These are phyloP conservation scores for Lophius americanus DNA, from an alignment of 2,797 vertebrate genomes.

Conservation along the genomic window DNA sequence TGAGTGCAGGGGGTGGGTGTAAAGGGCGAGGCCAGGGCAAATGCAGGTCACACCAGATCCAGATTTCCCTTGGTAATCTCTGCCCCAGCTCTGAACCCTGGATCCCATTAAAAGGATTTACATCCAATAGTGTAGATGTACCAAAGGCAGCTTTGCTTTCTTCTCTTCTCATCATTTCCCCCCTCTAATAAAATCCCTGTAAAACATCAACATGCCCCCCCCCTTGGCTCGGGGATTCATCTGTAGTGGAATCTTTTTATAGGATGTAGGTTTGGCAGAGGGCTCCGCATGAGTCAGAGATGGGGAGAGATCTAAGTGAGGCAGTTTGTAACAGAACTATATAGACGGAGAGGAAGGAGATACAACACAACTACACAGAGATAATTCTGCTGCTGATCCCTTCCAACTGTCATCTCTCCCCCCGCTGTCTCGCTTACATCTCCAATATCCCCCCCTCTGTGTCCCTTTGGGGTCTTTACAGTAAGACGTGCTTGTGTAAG, in stretches of 20 bases:
- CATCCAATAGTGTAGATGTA: conserved; percentile 84
- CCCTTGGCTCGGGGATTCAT: conserved; percentile 18
- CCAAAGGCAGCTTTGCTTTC: conserved; percentile 74
- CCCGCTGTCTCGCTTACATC: conserved; percentile 2
- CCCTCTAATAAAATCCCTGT: conserved; percentile 58
- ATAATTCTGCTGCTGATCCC: conserved; percentile 19
- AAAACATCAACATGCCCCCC: conserved; percentile 37
- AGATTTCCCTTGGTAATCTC: conserved; percentile 81
- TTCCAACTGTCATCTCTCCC: background rate
- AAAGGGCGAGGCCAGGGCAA: conserved; percentile 61
- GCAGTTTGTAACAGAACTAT: conserved; percentile 21
- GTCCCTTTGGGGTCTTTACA: conserved; percentile 14
- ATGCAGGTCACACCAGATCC: conserved; percentile 77
- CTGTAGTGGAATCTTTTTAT: conserved; percentile 56
- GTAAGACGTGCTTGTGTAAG: conserved; percentile 54
- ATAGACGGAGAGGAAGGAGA: conserved; percentile 2
- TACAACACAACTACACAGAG: background rate
- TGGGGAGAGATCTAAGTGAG: conserved; percentile 33
- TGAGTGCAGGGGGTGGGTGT: conserved; percentile 20
- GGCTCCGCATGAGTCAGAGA: conserved; percentile 31
- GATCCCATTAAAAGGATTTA: conserved; percentile 88
- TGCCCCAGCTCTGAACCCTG: conserved; percentile 82
- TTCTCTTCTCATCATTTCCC: conserved; percentile 69
- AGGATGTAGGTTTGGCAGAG: conserved; percentile 43
- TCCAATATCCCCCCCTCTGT: conserved; percentile 2